Percentiles rank a stretch among this genome's conserved stretches.
These are phyloP conservation scores for Crocodylus rhombifer DNA, from an alignment of 2,797 vertebrate genomes.

Conservation along the genomic window DNA sequence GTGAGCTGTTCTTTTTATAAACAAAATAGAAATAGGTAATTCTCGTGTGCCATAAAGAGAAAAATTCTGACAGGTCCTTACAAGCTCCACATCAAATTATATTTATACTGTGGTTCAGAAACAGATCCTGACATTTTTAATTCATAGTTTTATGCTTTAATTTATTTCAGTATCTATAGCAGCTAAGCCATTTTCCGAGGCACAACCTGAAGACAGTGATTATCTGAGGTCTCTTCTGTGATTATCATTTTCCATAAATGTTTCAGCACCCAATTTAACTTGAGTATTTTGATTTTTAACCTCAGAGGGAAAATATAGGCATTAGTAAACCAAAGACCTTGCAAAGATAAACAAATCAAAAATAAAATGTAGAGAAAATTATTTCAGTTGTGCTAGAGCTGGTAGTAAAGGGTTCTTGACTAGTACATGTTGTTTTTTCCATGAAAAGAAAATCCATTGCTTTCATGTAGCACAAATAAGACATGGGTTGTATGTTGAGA, in stretches of 20 bases:
- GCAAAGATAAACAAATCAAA: not conserved
- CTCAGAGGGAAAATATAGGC: not conserved
- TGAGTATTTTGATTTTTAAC: slow-evolving; percentile 18
- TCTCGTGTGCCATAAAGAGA: slow-evolving; percentile 16
- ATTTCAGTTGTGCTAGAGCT: not conserved
- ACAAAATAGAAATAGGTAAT: slow-evolving; percentile 27
- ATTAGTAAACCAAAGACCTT: not conserved
- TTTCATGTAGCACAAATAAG: not conserved
- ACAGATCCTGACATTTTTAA: not conserved
- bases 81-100: slow-evolving; percentile 34
- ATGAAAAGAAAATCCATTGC: not conserved
- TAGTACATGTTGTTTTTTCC: not conserved
- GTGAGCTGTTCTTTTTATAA: slow-evolving; percentile 7
- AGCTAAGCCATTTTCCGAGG: slow-evolving; percentile 28
- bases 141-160: slow-evolving; percentile 32
- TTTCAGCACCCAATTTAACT: not conserved
- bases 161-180: slow-evolving; percentile 19
- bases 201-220: not conserved
- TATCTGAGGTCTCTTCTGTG: not conserved
- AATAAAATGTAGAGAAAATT: not conserved
- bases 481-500: not conserved
- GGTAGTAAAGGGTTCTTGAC: not conserved
- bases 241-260: slow-evolving; percentile 25
- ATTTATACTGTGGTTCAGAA: slow-evolving; percentile 48
- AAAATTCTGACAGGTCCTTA: slow-evolving; percentile 46